Base-by-base conservation (phyloP, 1,140 invertebrate species). In the Calephelis virginiensis region DNA sequence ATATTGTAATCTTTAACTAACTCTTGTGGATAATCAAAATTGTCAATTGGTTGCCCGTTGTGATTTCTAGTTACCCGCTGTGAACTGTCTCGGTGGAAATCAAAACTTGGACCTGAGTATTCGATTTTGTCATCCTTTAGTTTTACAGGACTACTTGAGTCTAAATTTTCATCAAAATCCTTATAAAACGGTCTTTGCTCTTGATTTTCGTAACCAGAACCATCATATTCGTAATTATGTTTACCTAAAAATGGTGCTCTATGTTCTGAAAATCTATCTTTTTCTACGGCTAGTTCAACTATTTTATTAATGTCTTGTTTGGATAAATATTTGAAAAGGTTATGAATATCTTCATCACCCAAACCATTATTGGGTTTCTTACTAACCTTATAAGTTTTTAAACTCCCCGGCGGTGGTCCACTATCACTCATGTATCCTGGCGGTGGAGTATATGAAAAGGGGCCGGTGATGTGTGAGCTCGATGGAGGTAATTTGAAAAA, bases 221-320 rank as follows among this genome's bases (percentile, higher is more conserved):
- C 10, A 1, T 38, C 49, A 28, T 17, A 37, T 14, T 65, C 63
- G 10, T 63, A 63, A 13, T 65, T 47, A 17, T 45, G 40, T 0
- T 8, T 64, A 53, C 43, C 48, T 12, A 45, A 14, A 12, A 56
- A 40, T 17, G 63, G 40, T 56, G 38, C 50, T n/a, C 8, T 48
- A 12, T 67, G 45, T 59, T 76, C 69, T 50, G 46, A 68, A 60
- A 68, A 64, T 68, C 70, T 80, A n/a, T 85, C 70, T 68, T 76
- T 83, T 48, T 77, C 80, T 8, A 70, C 67, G 43, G 86, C 80
- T 1, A 80, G 70, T 70, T 86, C 77, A 5, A 89, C 61, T 8
- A 90, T 79, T 62, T 83, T 87, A 78, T 87, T 80, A 53, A 90
- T 68, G 65, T 90, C 86, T 72, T 88, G 79, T 71, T 87, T 82